A percentile compares a stretch with the other conserved stretches of the same genome.
These are phyloP conservation scores for Enteromius anoplus DNA, from an alignment of 2,797 vertebrate species.

Conservation along the genomic window DNA sequence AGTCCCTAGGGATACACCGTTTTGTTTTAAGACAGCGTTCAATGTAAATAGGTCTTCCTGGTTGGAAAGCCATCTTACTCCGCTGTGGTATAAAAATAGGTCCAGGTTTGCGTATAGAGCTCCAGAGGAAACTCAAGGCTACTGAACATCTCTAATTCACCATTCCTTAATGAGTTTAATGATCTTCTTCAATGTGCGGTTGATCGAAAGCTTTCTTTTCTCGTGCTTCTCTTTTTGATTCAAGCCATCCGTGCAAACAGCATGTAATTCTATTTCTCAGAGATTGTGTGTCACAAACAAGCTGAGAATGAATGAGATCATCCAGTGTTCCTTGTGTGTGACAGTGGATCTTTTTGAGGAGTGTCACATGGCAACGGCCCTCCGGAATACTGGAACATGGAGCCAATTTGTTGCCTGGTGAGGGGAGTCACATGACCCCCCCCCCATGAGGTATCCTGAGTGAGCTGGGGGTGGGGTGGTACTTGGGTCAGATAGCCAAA, in stretches of 20 bases:
- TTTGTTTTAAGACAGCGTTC: conserved; percentile 12
- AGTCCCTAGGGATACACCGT: neutral
- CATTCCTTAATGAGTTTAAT: conserved; percentile 51
- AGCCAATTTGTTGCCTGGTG: conserved; percentile 69
- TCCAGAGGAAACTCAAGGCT: conserved; percentile 47
- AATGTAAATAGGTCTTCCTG: neutral
- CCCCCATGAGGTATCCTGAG: conserved; percentile 52
- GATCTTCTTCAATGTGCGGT: conserved; percentile 39
- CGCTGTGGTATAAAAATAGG: conserved; percentile 21
- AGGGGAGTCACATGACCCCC: conserved; percentile 69
- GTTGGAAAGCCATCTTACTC: conserved; percentile 5
- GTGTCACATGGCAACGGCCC: conserved; percentile 47
- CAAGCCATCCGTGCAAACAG: conserved; percentile 13
- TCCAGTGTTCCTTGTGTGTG: conserved; percentile 15
- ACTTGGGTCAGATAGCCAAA: conserved; percentile 70
- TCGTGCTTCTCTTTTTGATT: conserved; percentile 7
- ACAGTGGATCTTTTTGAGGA: conserved; percentile 29
- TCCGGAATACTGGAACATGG: conserved; percentile 41
- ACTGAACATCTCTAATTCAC: conserved; percentile 43
- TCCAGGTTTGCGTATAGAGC: conserved; percentile 3
- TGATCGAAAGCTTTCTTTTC: conserved; percentile 49
- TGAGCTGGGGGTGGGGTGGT: conserved; percentile 54
- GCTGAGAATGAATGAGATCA: conserved; percentile 42
- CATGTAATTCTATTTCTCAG: conserved; percentile 23
- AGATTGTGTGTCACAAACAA: conserved; percentile 46